A percentile compares a stretch with the other conserved stretches of the same genome.
Evolutionary conservation across 2,888 invertebrate genomes (phyloP).

Genomic region (Ophion slaviceki): DNA sequence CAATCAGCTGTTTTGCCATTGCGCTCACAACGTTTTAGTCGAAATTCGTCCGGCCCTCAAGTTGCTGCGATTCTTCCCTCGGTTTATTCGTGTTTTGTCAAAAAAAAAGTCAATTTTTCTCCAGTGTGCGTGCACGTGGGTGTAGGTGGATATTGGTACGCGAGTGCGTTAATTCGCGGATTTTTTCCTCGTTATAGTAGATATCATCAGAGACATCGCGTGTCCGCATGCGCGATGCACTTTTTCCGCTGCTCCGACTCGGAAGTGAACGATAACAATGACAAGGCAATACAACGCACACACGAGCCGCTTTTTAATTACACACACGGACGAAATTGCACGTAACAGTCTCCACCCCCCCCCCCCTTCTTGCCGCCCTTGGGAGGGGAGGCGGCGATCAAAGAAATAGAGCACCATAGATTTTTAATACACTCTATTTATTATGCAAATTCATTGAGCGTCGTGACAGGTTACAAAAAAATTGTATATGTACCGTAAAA

Average conservation of each 20-base stretch:
- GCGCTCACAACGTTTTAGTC: conserved; percentile 51
- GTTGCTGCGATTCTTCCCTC: conserved; percentile 40
- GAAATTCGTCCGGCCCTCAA: conserved; percentile 58
- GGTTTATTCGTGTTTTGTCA: neutral
- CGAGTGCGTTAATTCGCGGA: conserved; percentile 20
- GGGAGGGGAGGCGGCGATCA: neutral
- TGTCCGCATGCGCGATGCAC: conserved; percentile 41
- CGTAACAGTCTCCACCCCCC: neutral
- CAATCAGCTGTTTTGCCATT: conserved; percentile 63
- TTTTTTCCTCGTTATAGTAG: conserved; percentile 17
- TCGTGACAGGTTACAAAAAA: no score
- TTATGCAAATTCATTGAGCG: neutral
- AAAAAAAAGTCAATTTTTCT: neutral
- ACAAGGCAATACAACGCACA: conserved; percentile 32
- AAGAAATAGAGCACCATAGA: neutral
- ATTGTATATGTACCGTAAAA: no score
- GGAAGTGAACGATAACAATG: conserved; percentile 63
- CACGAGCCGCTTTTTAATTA: conserved; percentile 34
- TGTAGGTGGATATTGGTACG: neutral
- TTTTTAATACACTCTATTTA: neutral
- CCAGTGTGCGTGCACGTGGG: conserved; percentile 17
- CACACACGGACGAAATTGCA: conserved; percentile 23
- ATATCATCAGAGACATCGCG: conserved; percentile 2
- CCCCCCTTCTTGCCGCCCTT: neutral
- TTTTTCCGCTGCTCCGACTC: conserved; percentile 45